Evolutionary conservation across 1,140 invertebrate species (phyloP).

Genomic region (Rhyacophila brunnea): DNA sequence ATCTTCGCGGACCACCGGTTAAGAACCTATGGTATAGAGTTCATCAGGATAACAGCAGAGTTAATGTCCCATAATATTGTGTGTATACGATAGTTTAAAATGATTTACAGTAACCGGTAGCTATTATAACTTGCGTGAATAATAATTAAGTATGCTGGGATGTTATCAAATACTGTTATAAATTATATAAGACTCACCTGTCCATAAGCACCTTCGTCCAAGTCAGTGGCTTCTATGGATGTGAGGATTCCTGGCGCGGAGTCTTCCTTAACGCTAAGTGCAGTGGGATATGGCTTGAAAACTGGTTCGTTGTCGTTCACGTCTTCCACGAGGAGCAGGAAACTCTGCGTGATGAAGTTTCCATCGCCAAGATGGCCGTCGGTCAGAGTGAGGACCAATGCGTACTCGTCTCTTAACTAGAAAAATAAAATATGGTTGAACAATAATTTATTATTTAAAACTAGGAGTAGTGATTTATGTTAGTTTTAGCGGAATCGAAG

Average conservation of each 20-base stretch:
- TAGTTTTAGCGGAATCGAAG: too few species aligned
- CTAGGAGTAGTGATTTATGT: too few species aligned
- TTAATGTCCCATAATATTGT: too few species aligned
- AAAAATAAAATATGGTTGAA: slow-evolving; percentile 9
- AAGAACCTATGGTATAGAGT: too few species aligned
- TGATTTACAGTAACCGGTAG: too few species aligned
- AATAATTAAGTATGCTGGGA: too few species aligned
- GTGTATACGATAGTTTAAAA: too few species aligned
- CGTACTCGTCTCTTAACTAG: slow-evolving; percentile 82
- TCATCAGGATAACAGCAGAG: too few species aligned
- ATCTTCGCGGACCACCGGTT: too few species aligned
- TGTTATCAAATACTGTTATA: too few species aligned
- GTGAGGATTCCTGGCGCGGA: slow-evolving; percentile 70
- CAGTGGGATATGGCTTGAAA: slow-evolving; percentile 81
- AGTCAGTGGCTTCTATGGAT: slow-evolving; percentile 82
- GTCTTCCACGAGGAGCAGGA: slow-evolving; percentile 85
- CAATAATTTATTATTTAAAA: too few species aligned
- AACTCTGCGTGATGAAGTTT: slow-evolving; percentile 87
- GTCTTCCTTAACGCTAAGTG: slow-evolving; percentile 78
- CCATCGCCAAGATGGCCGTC: slow-evolving; percentile 84
- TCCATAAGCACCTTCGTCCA: slow-evolving; percentile 88
- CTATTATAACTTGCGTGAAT: too few species aligned
- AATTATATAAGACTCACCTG: slow-evolving; percentile 68
- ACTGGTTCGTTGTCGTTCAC: slow-evolving; percentile 89
- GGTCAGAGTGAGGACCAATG: slow-evolving; percentile 83